phyloP scores from a whole-genome alignment of 2,888 invertebrate genomes.

The Aphodius sticticus region DNA sequence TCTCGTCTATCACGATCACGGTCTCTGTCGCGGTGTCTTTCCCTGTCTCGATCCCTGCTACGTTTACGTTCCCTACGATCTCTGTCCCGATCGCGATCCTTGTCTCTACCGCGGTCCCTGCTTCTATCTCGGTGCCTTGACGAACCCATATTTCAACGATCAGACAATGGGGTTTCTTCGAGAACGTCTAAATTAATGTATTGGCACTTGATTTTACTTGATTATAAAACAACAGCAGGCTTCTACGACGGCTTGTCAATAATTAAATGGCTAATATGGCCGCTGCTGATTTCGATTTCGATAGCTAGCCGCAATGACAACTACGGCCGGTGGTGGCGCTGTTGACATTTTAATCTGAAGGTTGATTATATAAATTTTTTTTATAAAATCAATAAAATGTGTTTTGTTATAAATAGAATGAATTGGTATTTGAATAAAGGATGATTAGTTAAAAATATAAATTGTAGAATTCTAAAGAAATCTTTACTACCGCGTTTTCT shows the following conservation, averaged over 20 bases:
- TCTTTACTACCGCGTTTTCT: background rate
- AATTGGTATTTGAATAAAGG: background rate
- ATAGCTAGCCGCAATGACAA: background rate
- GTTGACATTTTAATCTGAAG: too few species aligned
- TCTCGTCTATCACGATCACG: slow-evolving; percentile 53
- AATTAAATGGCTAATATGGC: background rate
- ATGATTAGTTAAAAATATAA: background rate
- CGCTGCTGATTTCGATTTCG: background rate
- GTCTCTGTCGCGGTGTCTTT: slow-evolving; percentile 54
- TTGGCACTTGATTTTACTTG: background rate
- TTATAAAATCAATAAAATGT: too few species aligned
- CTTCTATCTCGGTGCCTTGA: slow-evolving; percentile 65
- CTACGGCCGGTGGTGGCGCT: background rate
- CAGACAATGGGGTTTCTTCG: background rate
- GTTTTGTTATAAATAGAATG: too few species aligned
- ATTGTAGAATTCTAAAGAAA: background rate
- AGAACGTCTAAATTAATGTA: background rate
- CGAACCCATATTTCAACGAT: slow-evolving; percentile 59
- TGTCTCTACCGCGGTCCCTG: slow-evolving; percentile 60
- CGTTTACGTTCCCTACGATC: slow-evolving; percentile 41
- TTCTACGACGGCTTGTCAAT: background rate
- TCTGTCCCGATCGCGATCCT: slow-evolving; percentile 48
- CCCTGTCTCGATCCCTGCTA: slow-evolving; percentile 44
- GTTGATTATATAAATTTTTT: too few species aligned
- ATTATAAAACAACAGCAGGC: background rate